phyloP scores from a whole-genome alignment of 2,888 invertebrate species.

The Cerceris rybyensis region DNA sequence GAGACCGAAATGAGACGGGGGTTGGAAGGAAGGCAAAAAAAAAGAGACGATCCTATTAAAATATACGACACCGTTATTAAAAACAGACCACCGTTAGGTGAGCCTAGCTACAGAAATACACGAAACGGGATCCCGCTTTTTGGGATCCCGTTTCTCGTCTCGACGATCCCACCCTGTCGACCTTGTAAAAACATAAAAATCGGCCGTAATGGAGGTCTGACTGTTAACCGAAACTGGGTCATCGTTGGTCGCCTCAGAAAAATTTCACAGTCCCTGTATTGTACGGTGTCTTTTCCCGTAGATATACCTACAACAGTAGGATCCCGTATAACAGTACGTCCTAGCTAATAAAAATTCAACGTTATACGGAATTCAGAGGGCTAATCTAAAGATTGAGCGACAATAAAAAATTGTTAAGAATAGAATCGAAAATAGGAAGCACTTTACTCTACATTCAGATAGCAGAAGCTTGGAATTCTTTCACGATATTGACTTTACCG shows the following conservation, averaged over 20 bases:
- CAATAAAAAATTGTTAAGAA: too few relatives aligned
- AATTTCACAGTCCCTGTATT: neutral
- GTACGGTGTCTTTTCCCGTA: conserved; percentile 9
- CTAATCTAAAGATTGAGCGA: too few relatives aligned
- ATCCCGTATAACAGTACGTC: neutral
- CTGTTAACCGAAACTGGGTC: conserved; percentile 56
- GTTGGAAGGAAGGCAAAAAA: conserved; percentile 42
- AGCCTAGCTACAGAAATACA: conserved; percentile 60
- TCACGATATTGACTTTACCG: too few relatives aligned
- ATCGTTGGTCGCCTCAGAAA: conserved; percentile 27
- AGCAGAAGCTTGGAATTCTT: too few relatives aligned
- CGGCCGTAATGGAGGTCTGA: conserved; percentile 25
- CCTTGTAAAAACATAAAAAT: conserved; percentile 74
- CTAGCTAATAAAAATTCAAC: too few relatives aligned
- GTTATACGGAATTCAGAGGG: too few relatives aligned
- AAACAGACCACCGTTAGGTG: conserved; percentile 75
- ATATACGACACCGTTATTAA: conserved; percentile 79
- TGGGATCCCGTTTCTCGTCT: conserved; percentile 73
- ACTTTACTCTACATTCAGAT: too few relatives aligned
- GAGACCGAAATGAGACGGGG: conserved; percentile 27
- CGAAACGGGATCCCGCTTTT: conserved; percentile 73
- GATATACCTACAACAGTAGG: conserved; percentile 6
- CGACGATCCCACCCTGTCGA: conserved; percentile 57
- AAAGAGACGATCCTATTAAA: conserved; percentile 68
- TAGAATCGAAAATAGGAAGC: too few relatives aligned